A percentile compares a stretch with the other conserved stretches of the same genome.
Evolutionary conservation across 2,113 vertebrate genomes (phyloP).

Genomic region (Oncorhynchus clarkii): DNA sequence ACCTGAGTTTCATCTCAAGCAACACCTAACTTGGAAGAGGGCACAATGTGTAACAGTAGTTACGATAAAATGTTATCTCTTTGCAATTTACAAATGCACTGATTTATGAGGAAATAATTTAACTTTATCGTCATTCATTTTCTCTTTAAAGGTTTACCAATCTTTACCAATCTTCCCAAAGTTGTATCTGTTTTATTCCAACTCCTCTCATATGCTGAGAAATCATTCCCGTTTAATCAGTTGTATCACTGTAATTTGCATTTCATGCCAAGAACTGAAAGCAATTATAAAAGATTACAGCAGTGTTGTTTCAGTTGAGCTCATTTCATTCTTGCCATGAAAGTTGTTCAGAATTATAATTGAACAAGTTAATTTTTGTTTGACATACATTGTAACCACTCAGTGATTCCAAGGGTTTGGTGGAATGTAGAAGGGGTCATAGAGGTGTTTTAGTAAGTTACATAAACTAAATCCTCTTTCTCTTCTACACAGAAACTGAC

Average conservation of each 20-base stretch:
- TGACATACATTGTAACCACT: too few species aligned
- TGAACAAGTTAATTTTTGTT: background rate
- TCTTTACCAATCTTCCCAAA: background rate
- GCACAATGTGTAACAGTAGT: background rate
- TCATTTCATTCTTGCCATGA: background rate
- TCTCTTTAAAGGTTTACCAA: background rate
- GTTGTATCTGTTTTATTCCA: too few species aligned
- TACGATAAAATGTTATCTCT: background rate
- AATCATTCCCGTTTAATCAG: background rate
- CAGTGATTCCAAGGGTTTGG: too few species aligned
- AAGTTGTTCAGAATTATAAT: background rate
- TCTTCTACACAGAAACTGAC: constrained; percentile 41
- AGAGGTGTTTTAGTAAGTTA: background rate
- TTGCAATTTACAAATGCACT: background rate
- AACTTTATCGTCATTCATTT: background rate
- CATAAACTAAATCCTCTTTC: background rate
- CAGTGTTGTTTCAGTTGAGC: background rate
- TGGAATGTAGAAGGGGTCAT: too few species aligned
- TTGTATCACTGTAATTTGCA: background rate
- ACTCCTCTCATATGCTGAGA: too few species aligned
- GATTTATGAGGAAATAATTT: background rate
- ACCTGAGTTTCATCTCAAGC: background rate
- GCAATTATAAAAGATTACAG: background rate
- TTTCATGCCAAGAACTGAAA: background rate
- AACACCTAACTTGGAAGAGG: background rate